Evolutionary conservation across 2,113 vertebrate species (phyloP).

Genomic region (Onychostoma macrolepis): DNA sequence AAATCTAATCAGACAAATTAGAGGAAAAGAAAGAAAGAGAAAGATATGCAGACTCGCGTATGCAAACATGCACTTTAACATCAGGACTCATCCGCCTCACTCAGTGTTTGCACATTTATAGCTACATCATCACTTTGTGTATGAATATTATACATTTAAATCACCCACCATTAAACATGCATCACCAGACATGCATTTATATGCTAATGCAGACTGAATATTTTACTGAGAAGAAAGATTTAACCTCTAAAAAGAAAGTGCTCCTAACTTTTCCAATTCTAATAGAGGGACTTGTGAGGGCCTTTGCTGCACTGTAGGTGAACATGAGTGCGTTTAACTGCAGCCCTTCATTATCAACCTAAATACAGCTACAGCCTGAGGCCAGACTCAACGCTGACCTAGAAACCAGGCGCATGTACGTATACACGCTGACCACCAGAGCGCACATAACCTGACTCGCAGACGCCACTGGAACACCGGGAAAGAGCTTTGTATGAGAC

Average conservation of each 20-base stretch:
- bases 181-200: slow-evolving; percentile 74
- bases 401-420: not conserved
- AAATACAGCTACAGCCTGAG: slow-evolving; percentile 18
- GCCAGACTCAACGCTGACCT: not conserved
- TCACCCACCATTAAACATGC: slow-evolving; percentile 72
- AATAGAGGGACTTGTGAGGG: slow-evolving; percentile 58
- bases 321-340: not conserved
- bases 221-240: slow-evolving; percentile 69
- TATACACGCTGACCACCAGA: not conserved
- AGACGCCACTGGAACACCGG: not conserved
- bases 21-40: not conserved
- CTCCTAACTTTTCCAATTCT: slow-evolving; percentile 61
- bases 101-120: slow-evolving; percentile 70
- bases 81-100: slow-evolving; percentile 56
- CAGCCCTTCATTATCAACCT: slow-evolving; percentile 17
- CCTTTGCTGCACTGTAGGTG: slow-evolving; percentile 44
- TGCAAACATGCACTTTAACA: slow-evolving; percentile 37
- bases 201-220: slow-evolving; percentile 74
- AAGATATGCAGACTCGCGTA: not conserved
- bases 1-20: not conserved
- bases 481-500: not conserved
- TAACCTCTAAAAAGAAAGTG: slow-evolving; percentile 72
- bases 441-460: not conserved
- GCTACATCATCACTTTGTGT: slow-evolving; percentile 76
- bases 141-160: slow-evolving; percentile 76